These are phyloP conservation scores for Thripadectes ignobilis DNA, from an alignment of 2,797 vertebrate species.

Conservation along the genomic window DNA sequence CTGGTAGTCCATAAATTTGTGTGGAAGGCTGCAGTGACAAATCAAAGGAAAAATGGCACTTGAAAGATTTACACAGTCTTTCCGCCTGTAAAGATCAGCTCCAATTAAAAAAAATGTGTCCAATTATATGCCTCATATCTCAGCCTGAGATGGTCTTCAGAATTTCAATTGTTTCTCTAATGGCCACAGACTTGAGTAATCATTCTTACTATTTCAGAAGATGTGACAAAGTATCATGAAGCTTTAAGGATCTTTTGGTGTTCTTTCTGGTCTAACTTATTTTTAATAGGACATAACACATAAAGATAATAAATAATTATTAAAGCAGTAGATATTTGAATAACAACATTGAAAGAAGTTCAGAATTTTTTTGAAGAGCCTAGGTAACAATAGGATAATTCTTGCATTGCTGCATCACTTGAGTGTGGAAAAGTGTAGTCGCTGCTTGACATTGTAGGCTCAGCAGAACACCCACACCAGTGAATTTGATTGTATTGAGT, in stretches of 20 bases:
- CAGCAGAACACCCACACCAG: not conserved
- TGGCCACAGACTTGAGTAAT: not conserved
- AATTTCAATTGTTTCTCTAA: not conserved
- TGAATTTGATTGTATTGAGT: not conserved
- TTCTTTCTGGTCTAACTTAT: not conserved
- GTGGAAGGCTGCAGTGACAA: not conserved
- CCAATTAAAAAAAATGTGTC: not conserved
- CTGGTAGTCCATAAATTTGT: not conserved
- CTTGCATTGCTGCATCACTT: not conserved
- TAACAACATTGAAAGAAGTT: not conserved
- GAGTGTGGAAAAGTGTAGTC: not conserved
- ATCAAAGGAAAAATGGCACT: not conserved
- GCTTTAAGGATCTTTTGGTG: not conserved
- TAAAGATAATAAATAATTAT: not conserved
- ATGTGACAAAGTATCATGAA: not conserved
- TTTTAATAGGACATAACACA: not conserved
- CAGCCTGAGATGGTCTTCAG: not conserved
- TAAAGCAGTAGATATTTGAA: not conserved
- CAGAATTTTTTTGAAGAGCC: not conserved
- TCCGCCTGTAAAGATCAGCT: not conserved
- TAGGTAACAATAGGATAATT: not conserved
- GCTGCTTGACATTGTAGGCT: not conserved
- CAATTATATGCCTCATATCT: not conserved
- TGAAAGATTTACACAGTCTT: not conserved
- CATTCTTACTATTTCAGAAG: not conserved